These are phyloP conservation scores for Orestias chungarensis DNA, from an alignment of 2,797 vertebrate genomes.

Conservation along the genomic window DNA sequence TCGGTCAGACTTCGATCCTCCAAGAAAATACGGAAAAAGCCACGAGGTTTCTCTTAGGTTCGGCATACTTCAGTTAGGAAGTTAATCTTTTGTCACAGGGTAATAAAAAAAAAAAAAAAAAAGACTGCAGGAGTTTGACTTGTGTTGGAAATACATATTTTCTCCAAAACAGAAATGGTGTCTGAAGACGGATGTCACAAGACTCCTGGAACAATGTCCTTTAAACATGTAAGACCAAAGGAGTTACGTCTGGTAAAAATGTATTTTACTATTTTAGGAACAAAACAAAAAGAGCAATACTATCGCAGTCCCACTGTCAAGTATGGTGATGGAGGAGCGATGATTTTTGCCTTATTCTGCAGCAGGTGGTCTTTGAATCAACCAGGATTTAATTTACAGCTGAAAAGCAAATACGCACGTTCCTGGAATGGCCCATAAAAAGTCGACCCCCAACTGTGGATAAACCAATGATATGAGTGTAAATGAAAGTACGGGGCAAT, in stretches of 20 bases:
- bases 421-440: not conserved
- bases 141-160: not conserved
- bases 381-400: not conserved
- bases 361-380: not conserved
- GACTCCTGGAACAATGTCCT: not conserved
- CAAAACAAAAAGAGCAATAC: not conserved
- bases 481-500: not conserved
- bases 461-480: not conserved
- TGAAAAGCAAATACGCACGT: not conserved
- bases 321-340: not conserved
- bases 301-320: not conserved
- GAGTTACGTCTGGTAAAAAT: not conserved
- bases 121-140: too few species aligned
- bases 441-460: not conserved
- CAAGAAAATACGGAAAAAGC: not conserved
- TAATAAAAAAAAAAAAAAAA: not conserved
- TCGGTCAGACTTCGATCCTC: not conserved
- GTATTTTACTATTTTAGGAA: not conserved
- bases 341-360: not conserved
- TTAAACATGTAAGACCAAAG: not conserved
- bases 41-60: not conserved
- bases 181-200: not conserved
- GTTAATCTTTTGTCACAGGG: not conserved
- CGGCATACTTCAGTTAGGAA: not conserved
- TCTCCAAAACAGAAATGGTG: not conserved